phyloP scores from a whole-genome alignment of 2,797 vertebrate species.

The Intellagama lesueurii region DNA sequence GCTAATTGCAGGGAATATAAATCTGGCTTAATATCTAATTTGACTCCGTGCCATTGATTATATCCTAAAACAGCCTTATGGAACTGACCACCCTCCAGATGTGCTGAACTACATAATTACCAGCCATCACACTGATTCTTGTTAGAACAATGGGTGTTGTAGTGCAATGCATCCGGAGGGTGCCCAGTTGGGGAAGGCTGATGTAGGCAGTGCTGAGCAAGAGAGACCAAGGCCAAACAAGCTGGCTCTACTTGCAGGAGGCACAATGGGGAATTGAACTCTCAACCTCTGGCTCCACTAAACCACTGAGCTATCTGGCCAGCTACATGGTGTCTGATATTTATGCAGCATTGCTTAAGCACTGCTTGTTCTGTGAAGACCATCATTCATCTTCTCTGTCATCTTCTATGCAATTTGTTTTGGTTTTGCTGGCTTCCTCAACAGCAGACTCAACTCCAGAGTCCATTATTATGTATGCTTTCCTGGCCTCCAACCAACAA shows the following conservation, averaged over 20 bases:
- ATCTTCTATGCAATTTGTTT: constrained; percentile 64
- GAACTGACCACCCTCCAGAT: background rate
- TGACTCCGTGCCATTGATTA: too few relatives aligned
- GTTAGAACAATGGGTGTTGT: background rate
- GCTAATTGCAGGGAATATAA: too few relatives aligned
- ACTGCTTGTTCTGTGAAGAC: constrained; percentile 58
- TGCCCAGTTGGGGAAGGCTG: background rate
- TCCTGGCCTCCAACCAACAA: constrained; percentile 60
- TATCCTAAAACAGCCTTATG: too few relatives aligned
- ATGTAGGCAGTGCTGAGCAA: background rate
- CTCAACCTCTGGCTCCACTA: too few relatives aligned
- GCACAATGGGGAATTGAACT: too few relatives aligned
- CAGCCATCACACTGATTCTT: background rate
- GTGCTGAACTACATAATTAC: background rate
- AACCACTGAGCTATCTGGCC: too few relatives aligned
- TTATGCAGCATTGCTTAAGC: constrained; percentile 57
- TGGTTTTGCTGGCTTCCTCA: constrained; percentile 19
- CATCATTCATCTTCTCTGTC: constrained; percentile 57
- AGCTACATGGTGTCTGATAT: constrained; percentile 45
- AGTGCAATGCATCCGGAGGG: background rate
- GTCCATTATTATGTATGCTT: constrained; percentile 26
- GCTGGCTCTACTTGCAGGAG: too few relatives aligned
- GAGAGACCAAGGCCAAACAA: background rate
- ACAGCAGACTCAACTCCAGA: constrained; percentile 33
- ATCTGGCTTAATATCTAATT: too few relatives aligned